A percentile compares a stretch with the other conserved stretches of the same genome.
These are phyloP conservation scores for Paedocypris micromegethes DNA, from an alignment of 2,797 vertebrate genomes.

Conservation along the genomic window DNA sequence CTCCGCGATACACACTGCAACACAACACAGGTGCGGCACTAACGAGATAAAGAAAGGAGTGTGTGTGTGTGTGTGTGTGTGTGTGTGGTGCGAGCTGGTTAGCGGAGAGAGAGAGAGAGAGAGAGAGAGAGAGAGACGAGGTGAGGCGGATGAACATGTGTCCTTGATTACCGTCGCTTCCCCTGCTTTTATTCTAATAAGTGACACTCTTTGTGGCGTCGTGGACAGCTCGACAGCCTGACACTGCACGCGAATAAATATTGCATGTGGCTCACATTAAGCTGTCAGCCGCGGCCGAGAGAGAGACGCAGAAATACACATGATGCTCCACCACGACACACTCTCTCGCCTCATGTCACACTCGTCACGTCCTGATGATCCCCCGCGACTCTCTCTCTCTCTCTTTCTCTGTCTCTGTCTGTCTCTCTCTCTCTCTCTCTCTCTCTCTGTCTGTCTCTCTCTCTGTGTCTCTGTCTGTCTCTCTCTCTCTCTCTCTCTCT, in stretches of 20 bases:
- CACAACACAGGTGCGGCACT: constrained; percentile 76
- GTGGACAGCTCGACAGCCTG: constrained; percentile 99
- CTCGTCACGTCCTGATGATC: constrained; percentile 97
- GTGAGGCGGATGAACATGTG: constrained; percentile 97
- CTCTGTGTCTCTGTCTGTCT: constrained; percentile 67
- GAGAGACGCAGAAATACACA: constrained; percentile 93
- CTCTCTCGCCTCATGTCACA: constrained; percentile 96
- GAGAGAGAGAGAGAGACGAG: constrained; percentile 92
- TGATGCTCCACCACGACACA: constrained; percentile 85
- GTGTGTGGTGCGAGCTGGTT: constrained; percentile 90
- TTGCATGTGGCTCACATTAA: constrained; percentile 99
- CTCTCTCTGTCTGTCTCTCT: constrained; percentile 29
- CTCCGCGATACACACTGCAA: constrained; percentile 76
- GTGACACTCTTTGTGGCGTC: constrained; percentile 99
- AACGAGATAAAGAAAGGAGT: constrained; percentile 98
- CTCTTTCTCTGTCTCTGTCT: not conserved
- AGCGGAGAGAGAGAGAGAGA: constrained; percentile 95
- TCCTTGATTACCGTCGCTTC: constrained; percentile 99
- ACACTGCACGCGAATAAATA: constrained; percentile 99
- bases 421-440: constrained; percentile 31
- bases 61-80: constrained; percentile 79
- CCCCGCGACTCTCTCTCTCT: constrained; percentile 23
- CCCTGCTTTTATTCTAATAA: constrained; percentile 99
- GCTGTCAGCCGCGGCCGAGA: constrained; percentile 86
- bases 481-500: constrained; percentile 95